Conservation (phyloP, 2,797 vertebrate genomes). For the Argyrosomus regius region DNA sequence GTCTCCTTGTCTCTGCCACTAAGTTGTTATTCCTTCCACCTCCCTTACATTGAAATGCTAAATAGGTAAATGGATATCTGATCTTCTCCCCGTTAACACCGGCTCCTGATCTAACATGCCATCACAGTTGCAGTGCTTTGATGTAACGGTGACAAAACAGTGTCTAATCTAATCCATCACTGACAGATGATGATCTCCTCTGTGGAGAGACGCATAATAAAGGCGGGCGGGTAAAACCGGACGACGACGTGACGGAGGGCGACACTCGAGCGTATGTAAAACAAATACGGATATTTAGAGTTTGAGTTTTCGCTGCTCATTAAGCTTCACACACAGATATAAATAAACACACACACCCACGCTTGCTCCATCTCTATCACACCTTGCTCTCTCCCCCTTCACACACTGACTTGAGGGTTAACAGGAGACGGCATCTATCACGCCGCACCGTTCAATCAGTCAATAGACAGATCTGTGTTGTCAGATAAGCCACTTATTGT, state of each 20-base stretch:
- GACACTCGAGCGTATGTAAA: background rate
- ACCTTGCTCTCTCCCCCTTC: slow-evolving; percentile 17
- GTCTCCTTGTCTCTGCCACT: background rate
- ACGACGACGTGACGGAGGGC: background rate
- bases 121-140: slow-evolving; percentile 29
- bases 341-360: background rate
- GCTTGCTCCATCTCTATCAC: slow-evolving; percentile 5
- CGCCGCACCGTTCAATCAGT: slow-evolving; percentile 39
- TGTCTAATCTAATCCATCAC: slow-evolving; percentile 44
- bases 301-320: background rate
- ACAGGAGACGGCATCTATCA: slow-evolving; percentile 54
- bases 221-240: background rate
- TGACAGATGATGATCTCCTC: slow-evolving; percentile 41
- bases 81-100: slow-evolving; percentile 24
- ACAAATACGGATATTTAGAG: background rate
- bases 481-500: slow-evolving; percentile 62
- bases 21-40: slow-evolving; percentile 4
- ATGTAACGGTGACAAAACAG: slow-evolving; percentile 27
- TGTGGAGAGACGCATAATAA: background rate
- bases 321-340: slow-evolving; percentile 21
- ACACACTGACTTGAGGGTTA: slow-evolving; percentile 43
- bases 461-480: slow-evolving; percentile 54
- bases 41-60: slow-evolving; percentile 7
- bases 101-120: slow-evolving; percentile 28
- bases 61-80: slow-evolving; percentile 23